Evolutionary conservation across 2,888 invertebrate species (phyloP), one percentile per base, ranked within the genome.

Genomic region (Lissocephala sabroskyi): DNA sequence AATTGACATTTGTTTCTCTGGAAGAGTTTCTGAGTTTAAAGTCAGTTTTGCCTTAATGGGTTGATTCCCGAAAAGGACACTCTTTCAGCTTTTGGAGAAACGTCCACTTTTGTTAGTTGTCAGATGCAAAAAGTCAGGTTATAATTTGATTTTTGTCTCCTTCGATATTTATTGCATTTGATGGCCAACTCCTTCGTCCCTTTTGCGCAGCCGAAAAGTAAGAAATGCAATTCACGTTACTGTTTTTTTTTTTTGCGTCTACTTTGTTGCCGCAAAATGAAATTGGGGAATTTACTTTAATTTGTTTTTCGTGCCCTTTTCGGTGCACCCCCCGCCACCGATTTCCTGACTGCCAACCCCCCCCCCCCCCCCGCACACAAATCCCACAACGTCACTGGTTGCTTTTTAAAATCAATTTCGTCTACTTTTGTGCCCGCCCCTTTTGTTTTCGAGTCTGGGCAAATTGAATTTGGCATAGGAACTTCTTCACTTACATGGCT

Each of bases 211-310:
- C n/a, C n/a, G n/a, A n/a, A n/a, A n/a, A n/a, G n/a, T 23, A 23
- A 7, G 10, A 35, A 35, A 35, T 35, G 35, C 35, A 35, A 35
- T 35, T 35, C 14, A 16, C 35, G 6, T 35, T 13, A 16, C 10
- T 35, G 49, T 32, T 29, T 17, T 26, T 33, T 41, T 16, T 45
- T n/a, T 43, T 49, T 43, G 46, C 57, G 54, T 41, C 45, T 59
- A 57, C 58, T 65, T 68, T 68, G 70, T 58, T 77, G 63, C 78
- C 78, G 53, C 67, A 68, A 62, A 68, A 68, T 68, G 68, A 74
- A 68, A 68, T 68, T 68, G 68, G 68, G 78, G 78, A 68, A 68
- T 68, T 68, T 77, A 77, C 78, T 68, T 68, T 68, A 68, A 68
- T 68, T 68, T 68, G 68, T 62, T 68, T 68, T 77, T 70, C 78